A percentile compares a stretch with the other conserved stretches of the same genome.
These are phyloP conservation scores for Polypedilum pembai DNA, from an alignment of 1,140 invertebrate genomes.

Conservation along the genomic window DNA sequence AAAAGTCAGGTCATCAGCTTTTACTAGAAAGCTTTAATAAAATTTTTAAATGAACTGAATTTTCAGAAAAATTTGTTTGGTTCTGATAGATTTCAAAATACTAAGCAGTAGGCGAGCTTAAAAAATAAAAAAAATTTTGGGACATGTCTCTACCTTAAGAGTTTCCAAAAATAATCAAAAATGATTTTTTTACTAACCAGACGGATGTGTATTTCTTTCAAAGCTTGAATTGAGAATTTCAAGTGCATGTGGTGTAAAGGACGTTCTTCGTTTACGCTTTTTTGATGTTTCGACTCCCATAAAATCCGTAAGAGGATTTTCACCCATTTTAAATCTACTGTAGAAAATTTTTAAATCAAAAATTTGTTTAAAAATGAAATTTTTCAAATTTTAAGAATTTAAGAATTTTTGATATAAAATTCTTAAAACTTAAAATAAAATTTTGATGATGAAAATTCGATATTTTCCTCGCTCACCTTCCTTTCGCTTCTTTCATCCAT, in stretches of 20 bases:
- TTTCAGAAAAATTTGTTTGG: too few relatives aligned
- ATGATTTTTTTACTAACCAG: constrained; percentile 57
- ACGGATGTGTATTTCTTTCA: constrained; percentile 94
- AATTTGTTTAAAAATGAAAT: constrained; percentile 33
- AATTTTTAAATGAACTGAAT: too few relatives aligned
- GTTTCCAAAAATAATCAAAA: constrained; percentile 30
- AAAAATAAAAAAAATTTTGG: too few relatives aligned
- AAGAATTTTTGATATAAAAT: neutral
- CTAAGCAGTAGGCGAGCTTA: too few relatives aligned
- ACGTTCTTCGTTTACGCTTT: constrained; percentile 91
- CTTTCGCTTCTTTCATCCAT: constrained; percentile 97
- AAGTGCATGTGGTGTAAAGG: constrained; percentile 91
- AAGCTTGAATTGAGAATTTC: constrained; percentile 93
- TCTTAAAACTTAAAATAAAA: too few relatives aligned
- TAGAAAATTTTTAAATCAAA: too few relatives aligned
- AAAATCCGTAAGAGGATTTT: constrained; percentile 89
- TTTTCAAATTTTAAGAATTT: constrained; percentile 27
- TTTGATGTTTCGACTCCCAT: constrained; percentile 93
- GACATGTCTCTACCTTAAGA: constrained; percentile 28
- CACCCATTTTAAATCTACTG: constrained; percentile 80
- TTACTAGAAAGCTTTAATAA: too few relatives aligned
- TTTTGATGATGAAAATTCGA: neutral
- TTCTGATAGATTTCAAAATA: too few relatives aligned
- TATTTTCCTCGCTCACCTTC: constrained; percentile 63
- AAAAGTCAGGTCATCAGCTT: too few relatives aligned